A percentile compares a stretch with the other conserved stretches of the same genome.
Evolutionary conservation across 2,113 vertebrate genomes (phyloP).

Genomic region (Apteryx mantelli): DNA sequence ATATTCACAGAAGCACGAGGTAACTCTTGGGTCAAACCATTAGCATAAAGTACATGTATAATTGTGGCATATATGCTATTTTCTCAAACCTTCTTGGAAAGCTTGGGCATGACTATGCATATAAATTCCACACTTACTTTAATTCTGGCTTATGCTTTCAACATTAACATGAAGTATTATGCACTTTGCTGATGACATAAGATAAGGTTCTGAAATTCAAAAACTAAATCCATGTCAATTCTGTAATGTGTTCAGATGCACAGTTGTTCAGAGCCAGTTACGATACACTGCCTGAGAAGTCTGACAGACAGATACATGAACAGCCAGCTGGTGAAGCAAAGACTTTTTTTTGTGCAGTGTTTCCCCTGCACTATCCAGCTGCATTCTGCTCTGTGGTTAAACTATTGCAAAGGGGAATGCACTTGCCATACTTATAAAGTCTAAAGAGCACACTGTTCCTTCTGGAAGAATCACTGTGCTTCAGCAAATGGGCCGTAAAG

Average conservation of each 20-base stretch:
- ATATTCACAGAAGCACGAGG: not conserved
- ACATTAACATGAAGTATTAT: not conserved
- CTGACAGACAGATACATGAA: not conserved
- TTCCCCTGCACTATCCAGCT: not conserved
- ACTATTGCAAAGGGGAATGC: not conserved
- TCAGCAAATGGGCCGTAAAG: not conserved
- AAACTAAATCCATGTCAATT: not conserved
- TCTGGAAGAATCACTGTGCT: not conserved
- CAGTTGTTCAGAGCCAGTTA: not conserved
- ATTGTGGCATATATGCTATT: not conserved
- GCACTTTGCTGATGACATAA: not conserved
- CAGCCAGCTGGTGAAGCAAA: not conserved
- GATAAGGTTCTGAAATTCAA: not conserved
- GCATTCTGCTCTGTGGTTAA: not conserved
- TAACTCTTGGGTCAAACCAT: not conserved
- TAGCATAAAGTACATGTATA: not conserved
- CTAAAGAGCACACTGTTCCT: not conserved
- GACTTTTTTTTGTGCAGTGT: not conserved
- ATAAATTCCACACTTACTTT: not conserved
- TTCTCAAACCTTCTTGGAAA: not conserved
- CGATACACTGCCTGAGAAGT: not conserved
- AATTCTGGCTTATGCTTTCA: not conserved
- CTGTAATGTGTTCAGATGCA: not conserved
- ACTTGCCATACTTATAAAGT: not conserved
- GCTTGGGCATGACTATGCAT: not conserved